These are phyloP conservation scores for Pollimyrus isidori DNA, from an alignment of 2,113 vertebrate genomes.

Conservation along the genomic window DNA sequence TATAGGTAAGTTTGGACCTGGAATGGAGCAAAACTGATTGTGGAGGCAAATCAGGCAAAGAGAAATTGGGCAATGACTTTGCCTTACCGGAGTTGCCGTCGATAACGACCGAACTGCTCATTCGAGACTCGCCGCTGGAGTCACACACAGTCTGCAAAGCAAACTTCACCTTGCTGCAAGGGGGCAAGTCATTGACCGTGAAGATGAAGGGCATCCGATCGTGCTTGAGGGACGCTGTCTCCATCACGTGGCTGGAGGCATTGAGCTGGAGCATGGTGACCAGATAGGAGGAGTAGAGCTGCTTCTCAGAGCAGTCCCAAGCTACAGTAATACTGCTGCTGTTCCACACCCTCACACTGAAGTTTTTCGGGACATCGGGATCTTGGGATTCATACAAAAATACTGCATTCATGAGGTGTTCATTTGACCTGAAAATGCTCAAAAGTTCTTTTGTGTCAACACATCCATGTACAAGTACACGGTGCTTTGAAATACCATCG, in stretches of 20 bases:
- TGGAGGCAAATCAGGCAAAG: background rate
- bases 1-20: background rate
- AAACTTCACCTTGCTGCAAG: conserved; percentile 48
- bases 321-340: conserved; percentile 44
- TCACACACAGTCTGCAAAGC: conserved; percentile 52
- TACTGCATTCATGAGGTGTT: background rate
- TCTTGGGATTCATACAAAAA: conserved; percentile 30
- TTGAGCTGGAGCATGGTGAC: conserved; percentile 48
- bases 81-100: conserved; percentile 46
- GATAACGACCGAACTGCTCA: conserved; percentile 42
- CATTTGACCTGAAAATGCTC: background rate
- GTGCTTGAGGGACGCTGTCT: conserved; percentile 26
- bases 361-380: conserved; percentile 43
- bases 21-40: background rate
- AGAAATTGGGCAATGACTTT: background rate
- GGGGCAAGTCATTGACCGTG: conserved; percentile 36
- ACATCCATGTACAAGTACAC: background rate
- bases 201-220: conserved; percentile 15
- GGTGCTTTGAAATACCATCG: background rate
- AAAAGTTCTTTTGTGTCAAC: background rate
- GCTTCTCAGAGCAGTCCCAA: conserved; percentile 46
- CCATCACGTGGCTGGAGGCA: conserved; percentile 24
- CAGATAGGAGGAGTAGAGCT: conserved; percentile 41
- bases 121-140: conserved; percentile 30
- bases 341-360: conserved; percentile 39